Base-by-base conservation (phyloP, 2,113 vertebrate genomes). In the Plestiodon gilberti region DNA sequence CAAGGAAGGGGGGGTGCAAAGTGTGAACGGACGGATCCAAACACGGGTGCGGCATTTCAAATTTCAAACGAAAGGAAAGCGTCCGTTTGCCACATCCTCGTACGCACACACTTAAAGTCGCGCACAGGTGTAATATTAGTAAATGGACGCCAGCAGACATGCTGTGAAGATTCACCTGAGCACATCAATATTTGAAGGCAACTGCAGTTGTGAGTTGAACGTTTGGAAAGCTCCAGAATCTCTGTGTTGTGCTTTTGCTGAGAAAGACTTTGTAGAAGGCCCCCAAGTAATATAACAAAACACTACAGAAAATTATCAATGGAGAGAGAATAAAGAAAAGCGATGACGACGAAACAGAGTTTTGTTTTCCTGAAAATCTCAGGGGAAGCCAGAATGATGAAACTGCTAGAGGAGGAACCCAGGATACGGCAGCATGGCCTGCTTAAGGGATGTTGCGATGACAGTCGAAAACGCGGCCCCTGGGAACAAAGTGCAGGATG, bases 131-230 rank as follows among this genome's bases (percentile, higher is more conserved):
- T 67, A 93, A 94, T 94, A 96, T 96, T 93, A 95, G 95, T 81
- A 93, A 95, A 95, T 94, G 93, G 96, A 95, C 94, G 94, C 94
- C 94, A 91, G 93, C 95, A 96, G 95, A 95, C 88, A 90, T 94
- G 95, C 92, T 84, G 89, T 94, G 94, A 96, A 94, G 95, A 96
- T 95, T 96, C 96, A 95, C 96, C 95, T 92, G 96, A 94, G 95
- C 94, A 96, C 96, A 96, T 88, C 96, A 89, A 95, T 52, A 87
- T 88, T 93, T 94, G 90, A 91, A 73, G 94, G 94, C 87, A 17
- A 95, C 96, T 95, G 91, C 86, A 84, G 93, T 89, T 67, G 69
- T 0, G 52, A 88, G 89, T 85, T 91, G 92, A 89, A 92, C 86
- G 89, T 94, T 94, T 81, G 4, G 52, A 35, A 82, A 78, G 35